A percentile compares a stretch with the other conserved stretches of the same genome.
These are phyloP conservation scores for Eupleurogrammus muticus DNA, from an alignment of 2,797 vertebrate species.

Conservation along the genomic window DNA sequence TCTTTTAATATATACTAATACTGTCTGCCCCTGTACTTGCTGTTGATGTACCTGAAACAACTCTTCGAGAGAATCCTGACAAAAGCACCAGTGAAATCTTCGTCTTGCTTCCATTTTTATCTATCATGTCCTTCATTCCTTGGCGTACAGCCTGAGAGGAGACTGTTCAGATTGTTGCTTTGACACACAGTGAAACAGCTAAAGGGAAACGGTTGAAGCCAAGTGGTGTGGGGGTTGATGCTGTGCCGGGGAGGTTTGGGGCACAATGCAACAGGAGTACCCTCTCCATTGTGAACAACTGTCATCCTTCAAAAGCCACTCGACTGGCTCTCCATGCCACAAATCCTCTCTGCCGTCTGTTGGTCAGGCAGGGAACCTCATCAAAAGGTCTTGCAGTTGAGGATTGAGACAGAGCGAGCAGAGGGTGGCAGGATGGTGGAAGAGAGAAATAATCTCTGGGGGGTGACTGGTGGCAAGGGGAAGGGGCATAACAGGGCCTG, in stretches of 20 bases:
- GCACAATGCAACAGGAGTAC: slow-evolving; percentile 76
- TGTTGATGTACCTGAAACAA: slow-evolving; percentile 29
- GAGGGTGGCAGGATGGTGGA: slow-evolving; percentile 24
- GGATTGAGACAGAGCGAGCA: slow-evolving; percentile 57
- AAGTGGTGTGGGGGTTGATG: slow-evolving; percentile 60
- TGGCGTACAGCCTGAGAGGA: slow-evolving; percentile 68
- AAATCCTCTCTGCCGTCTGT: slow-evolving; percentile 80
- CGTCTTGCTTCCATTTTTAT: slow-evolving; percentile 58
- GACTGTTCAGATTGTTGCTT: slow-evolving; percentile 72
- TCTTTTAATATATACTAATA: too few relatives aligned
- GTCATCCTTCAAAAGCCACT: slow-evolving; percentile 84
- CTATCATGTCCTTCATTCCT: slow-evolving; percentile 71
- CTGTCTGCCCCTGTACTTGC: background rate
- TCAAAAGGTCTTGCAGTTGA: slow-evolving; percentile 78
- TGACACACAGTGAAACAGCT: slow-evolving; percentile 71
- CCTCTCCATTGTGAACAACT: slow-evolving; percentile 82
- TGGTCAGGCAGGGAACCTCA: slow-evolving; percentile 76
- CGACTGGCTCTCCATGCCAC: slow-evolving; percentile 77
- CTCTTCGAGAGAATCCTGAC: slow-evolving; percentile 50
- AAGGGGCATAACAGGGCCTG: background rate
- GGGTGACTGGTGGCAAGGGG: slow-evolving; percentile 21
- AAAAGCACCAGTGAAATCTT: slow-evolving; percentile 44
- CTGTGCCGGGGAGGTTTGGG: slow-evolving; percentile 44
- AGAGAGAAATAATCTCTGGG: slow-evolving; percentile 4
- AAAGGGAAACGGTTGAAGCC: slow-evolving; percentile 72